phyloP scores from a whole-genome alignment of 2,113 vertebrate species.

The Triplophysa dalaica region DNA sequence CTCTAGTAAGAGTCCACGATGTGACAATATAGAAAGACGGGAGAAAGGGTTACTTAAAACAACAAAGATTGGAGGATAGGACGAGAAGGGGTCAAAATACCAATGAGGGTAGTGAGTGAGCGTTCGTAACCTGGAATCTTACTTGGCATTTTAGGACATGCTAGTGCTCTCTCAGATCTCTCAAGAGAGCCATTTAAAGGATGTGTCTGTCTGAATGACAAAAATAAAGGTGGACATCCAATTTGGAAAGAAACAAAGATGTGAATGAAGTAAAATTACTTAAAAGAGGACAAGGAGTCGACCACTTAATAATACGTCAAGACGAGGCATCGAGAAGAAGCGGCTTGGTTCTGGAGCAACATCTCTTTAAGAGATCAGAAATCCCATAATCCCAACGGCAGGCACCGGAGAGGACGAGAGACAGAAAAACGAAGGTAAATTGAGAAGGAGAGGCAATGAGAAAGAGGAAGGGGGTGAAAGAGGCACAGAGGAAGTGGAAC shows the following conservation, averaged over 20 bases:
- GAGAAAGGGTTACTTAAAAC: conserved; percentile 48
- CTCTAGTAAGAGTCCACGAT: conserved; percentile 40
- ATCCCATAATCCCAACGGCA: conserved; percentile 46
- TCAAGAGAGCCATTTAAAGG: conserved; percentile 57
- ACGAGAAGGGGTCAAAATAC: conserved; percentile 45
- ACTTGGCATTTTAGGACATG: conserved; percentile 19
- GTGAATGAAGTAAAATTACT: conserved; percentile 45
- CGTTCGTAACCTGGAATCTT: conserved; percentile 12
- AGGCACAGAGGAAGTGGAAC: conserved; percentile 46
- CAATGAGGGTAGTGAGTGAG: conserved; percentile 18
- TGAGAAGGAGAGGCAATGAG: conserved; percentile 47
- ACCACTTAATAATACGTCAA: conserved; percentile 32
- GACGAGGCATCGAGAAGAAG: conserved; percentile 34
- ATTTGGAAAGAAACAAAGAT: conserved; percentile 50
- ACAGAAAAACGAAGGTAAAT: conserved; percentile 30
- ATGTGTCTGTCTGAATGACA: conserved; percentile 33
- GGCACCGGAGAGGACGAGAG: conserved; percentile 36
- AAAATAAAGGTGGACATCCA: conserved; percentile 61
- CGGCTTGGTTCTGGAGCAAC: conserved; percentile 7
- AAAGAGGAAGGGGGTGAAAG: conserved; percentile 44
- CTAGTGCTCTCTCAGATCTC: conserved; percentile 34
- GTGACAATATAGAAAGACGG: conserved; percentile 60
- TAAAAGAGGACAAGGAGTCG: conserved; percentile 30
- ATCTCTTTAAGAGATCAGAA: conserved; percentile 45
- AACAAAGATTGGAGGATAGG: conserved; percentile 58